Evolutionary conservation across 92 coral and sea anemone genomes (phyloP), one percentile per base, ranked within the genome.

Genomic region (Siderastrea siderea): DNA sequence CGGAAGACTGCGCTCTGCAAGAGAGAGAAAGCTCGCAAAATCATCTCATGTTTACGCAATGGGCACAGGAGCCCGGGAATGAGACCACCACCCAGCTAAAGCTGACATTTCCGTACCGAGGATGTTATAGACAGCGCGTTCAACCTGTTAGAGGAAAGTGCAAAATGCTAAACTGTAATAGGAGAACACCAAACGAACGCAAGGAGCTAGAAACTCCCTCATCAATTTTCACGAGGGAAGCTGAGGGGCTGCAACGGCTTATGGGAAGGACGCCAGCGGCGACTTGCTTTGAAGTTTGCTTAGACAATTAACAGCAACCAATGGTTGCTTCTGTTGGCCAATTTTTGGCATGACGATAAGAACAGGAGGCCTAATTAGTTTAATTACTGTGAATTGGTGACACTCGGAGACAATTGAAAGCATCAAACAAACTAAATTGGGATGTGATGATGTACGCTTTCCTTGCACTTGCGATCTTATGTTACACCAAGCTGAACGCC

Each of bases 311-410:
- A 47, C 77, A 57, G 50, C 66, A 83, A 62, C 95, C 95, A 93
- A 90, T 93, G 67, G 49, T 66, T 87, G 79, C 85, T 79, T 83
- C 62, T 81, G 88, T 89, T 65, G 86, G 84, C 69, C 93, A 90
- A 91, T 93, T 95, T 88, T 89, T 94, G 96, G 95, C 96, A 93
- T 84, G 86, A 83, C 79, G 98, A 95, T 95, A 95, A 93, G 95
- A 86, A 92, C 96, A 93, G 91, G 86, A 83, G 87, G 83, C 93
- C 74, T 89, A 93, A 95, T 93, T 95, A 95, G 96, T 95, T 95
- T 95, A 95, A 95, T 95, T 95, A 93, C 95, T 87, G 88, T 95
- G 98, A 95, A 95, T 95, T 95, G 94, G 96, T 95, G 98, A 95
- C 98, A 95, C 94, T 93, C 98, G 94, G 95, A 93, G 92, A 95